These are phyloP conservation scores for Chrysemys picta DNA, from an alignment of 2,113 vertebrate species.

Conservation along the genomic window DNA sequence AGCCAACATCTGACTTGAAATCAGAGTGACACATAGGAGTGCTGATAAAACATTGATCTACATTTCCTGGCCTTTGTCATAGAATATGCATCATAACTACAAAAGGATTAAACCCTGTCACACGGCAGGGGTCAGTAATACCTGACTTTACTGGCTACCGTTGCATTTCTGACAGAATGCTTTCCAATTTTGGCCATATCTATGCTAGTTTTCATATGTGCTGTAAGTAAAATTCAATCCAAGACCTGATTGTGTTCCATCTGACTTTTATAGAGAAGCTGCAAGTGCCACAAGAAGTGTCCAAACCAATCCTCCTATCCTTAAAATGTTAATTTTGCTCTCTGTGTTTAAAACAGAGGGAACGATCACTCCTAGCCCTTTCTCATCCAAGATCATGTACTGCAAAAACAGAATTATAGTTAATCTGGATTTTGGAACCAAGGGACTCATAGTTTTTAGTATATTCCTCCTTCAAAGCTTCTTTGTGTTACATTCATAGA, in stretches of 20 bases:
- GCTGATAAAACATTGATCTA: neutral
- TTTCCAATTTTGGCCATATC: neutral
- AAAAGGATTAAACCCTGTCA: neutral
- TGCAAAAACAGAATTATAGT: neutral
- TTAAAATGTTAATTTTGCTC: neutral
- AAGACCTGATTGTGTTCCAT: neutral
- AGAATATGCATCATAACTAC: neutral
- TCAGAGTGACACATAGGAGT: neutral
- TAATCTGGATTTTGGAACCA: neutral
- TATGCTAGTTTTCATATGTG: neutral
- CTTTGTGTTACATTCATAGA: neutral
- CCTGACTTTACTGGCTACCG: neutral
- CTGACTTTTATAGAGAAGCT: neutral
- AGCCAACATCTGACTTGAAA: neutral
- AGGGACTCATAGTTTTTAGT: neutral
- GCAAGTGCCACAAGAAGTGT: neutral
- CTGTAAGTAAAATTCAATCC: neutral
- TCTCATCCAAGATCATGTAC: neutral
- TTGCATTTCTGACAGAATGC: neutral
- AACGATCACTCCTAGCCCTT: neutral
- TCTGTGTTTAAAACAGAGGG: accelerated
- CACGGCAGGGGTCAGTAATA: accelerated
- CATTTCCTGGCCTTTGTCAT: neutral
- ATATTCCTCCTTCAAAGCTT: neutral
- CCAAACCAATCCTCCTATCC: neutral